Evolutionary conservation across 92 coral and sea anemone genomes (phyloP).

Genomic region (Heliopora coerulea): DNA sequence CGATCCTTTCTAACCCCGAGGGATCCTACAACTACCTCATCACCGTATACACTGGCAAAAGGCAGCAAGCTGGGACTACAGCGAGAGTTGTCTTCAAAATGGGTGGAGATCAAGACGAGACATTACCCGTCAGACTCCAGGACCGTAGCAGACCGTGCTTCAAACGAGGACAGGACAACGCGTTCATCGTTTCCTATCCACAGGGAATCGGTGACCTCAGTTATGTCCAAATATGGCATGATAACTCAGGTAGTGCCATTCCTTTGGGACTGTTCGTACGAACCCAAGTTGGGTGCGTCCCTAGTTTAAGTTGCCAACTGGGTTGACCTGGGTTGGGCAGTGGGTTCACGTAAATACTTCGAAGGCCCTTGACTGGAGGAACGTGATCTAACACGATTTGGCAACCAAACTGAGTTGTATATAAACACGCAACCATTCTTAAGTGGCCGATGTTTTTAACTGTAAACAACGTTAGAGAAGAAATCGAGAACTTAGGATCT

Average conservation of each 20-base stretch:
- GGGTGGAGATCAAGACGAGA: slow-evolving; percentile 79
- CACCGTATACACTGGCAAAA: slow-evolving; percentile 78
- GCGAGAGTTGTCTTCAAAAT: slow-evolving; percentile 78
- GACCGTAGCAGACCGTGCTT: slow-evolving; percentile 79
- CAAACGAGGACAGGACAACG: slow-evolving; percentile 84
- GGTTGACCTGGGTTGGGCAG: too few species aligned
- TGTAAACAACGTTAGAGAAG: not conserved
- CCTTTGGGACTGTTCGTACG: too few species aligned
- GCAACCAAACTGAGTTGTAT: too few species aligned
- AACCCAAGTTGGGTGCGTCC: too few species aligned
- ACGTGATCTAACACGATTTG: too few species aligned
- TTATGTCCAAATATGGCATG: slow-evolving; percentile 91
- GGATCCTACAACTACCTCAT: slow-evolving; percentile 63
- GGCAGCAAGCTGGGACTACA: slow-evolving; percentile 90
- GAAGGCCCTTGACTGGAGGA: too few species aligned
- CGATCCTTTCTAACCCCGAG: slow-evolving; percentile 8
- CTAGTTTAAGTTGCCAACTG: too few species aligned
- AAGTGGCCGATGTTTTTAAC: too few species aligned
- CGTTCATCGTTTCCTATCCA: slow-evolving; percentile 64
- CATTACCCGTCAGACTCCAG: slow-evolving; percentile 63
- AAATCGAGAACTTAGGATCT: not conserved
- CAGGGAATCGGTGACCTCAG: slow-evolving; percentile 64
- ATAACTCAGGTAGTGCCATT: slow-evolving; percentile 92
- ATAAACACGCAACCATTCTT: too few species aligned
- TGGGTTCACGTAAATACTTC: too few species aligned